Base-by-base conservation (phyloP, 2,888 invertebrate genomes). In the Drosophila anceps region DNA sequence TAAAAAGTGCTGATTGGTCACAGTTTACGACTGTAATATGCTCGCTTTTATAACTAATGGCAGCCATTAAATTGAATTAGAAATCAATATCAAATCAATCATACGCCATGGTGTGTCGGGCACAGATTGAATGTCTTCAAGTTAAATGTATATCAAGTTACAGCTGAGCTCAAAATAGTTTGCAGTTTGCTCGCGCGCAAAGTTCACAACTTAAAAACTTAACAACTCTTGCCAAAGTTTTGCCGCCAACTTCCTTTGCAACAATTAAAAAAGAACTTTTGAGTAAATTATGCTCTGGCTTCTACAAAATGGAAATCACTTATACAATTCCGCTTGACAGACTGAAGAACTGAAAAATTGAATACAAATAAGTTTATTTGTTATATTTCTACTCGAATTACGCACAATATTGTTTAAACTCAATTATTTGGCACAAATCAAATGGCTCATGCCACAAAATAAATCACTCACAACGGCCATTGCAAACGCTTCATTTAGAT, bases 1-100 rank as follows among this genome's bases (percentile, higher is more conserved):
- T 73, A 31, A 24, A 48, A 48, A 27, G 15, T 59, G 66, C 35
- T 55, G 50, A 59, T 71, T 61, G 57, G 60, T 39, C n/a, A 18
- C 59, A 46, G 13, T 44, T 57, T 53, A 76, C 57, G 46, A 27
- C 29, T 13, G 18, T 20, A 46, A 53, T 65, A 35, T 43, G 37
- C 33, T 37, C 43, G 50, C 4, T 33, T 37, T 24, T 12, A 15
- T 10, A 13, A n/a, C 18, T 51, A 57, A 50, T 60, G 61, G 1
- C 44, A 10, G 46, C 41, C 61, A 62, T 62, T 53, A 54, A 61
- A 44, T 54, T 44, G 50, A 9, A 9, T 10, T 63, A 75, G 74
- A 70, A 66, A 55, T 76, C 69, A 51, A 60, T 60, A 27, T 9
- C 29, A 76, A 60, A 80, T 72, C 67, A 62, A 71, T 77, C 77